Percentiles rank a stretch among this genome's conserved stretches.
Evolutionary conservation across 2,113 vertebrate genomes (phyloP).

Genomic region (Lophochroa leadbeateri): DNA sequence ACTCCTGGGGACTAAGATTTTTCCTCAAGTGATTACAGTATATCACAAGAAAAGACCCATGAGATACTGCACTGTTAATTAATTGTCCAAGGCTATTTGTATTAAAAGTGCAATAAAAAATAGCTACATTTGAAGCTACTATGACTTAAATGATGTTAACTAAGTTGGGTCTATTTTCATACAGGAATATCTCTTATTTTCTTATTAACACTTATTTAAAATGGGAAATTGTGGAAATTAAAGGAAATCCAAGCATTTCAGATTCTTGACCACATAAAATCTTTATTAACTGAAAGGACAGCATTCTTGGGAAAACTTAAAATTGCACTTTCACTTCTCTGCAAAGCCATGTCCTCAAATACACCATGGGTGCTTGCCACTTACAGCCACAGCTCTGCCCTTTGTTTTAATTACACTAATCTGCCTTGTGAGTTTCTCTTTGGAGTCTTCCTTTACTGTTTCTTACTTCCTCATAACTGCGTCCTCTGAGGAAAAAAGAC

Average conservation of each 20-base stretch:
- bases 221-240: not conserved
- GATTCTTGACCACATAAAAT: not conserved
- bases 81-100: slow-evolving; percentile 11
- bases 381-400: not conserved
- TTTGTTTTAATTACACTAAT: not conserved
- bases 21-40: not conserved
- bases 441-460: not conserved
- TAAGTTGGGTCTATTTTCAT: not conserved
- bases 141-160: not conserved
- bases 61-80: slow-evolving; percentile 20
- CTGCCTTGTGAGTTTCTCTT: not conserved
- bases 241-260: not conserved
- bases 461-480: not conserved
- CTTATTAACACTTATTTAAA: not conserved
- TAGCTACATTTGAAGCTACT: not conserved
- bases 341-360: not conserved
- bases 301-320: not conserved
- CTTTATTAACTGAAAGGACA: not conserved
- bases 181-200: not conserved
- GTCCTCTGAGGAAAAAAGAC: not conserved
- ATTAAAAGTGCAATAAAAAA: slow-evolving; percentile 1
- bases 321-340: not conserved
- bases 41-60: not conserved
- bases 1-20: not conserved
- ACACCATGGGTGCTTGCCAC: not conserved